Base-by-base conservation (phyloP, 2,888 invertebrate species). In the Timandra comae region DNA sequence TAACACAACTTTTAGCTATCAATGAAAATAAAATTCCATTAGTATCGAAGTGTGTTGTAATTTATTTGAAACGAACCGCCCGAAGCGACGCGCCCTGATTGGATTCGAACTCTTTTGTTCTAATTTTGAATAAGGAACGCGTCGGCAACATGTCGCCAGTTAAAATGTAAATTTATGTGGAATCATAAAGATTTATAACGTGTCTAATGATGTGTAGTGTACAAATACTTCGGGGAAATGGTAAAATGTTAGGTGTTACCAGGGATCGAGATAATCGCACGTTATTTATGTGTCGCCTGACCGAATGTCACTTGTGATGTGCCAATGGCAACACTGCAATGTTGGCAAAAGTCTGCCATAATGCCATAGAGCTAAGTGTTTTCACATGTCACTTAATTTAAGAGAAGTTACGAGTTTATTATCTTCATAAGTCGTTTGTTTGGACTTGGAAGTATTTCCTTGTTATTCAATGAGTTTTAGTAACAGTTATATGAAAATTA, bases 121-220 rank as follows among this genome's bases (percentile, higher is more conserved):
- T 70, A 67, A 67, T 56, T 66, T 52, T 59, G 54, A 56, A 44
- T 38, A 45, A 45, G 46, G 43, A 48, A 39, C 44, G 49, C 40
- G 50, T 38, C 39, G 46, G 46, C 51, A 48, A 52, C 54, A 50
- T 59, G 56, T 42, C 46, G 44, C 53, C 57, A 49, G 67, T 78
- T 77, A 71, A 77, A 63, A 76, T 67, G 66, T 63, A 63, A 73
- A 77, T 79, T 78, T 79, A 80, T 78, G 70, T 57, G 61, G 58
- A 72, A 68, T 69, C 62, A 38, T 46, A 42, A 46, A 62, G 77
- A 80, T 80, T 78, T 78, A 80, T 70, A 53, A 46, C 46, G 42
- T 38, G 42, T 50, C 55, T 63, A 63, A 59, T 67, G 70, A 71
- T 65, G 62, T 16, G 16, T 16, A 16, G 16, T 16, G 16, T 59